Base-by-base conservation (phyloP, 2,797 vertebrate genomes). In the Hirundo rustica region DNA sequence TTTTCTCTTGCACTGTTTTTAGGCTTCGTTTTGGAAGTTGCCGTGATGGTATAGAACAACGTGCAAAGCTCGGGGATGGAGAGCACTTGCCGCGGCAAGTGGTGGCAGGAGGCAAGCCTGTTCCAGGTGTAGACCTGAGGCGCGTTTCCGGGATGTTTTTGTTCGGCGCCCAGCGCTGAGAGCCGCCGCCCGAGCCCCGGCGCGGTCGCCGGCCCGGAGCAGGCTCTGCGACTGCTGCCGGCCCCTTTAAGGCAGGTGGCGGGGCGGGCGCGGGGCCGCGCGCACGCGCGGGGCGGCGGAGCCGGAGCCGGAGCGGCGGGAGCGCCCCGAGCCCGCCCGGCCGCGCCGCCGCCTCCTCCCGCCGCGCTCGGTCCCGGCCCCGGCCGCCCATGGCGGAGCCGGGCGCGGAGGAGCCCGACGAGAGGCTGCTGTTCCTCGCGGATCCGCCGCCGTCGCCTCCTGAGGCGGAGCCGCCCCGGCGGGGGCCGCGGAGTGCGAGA, bases 171-270 rank as follows among this genome's bases (percentile, higher is more conserved):
- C 5, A 7, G 29, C 14, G 26, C 44, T 7, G 53, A 5, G 4
- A 50, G 18, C 2, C 1, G 60, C 5, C 0, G 23, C 3, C 1
- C 36, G 13, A 8, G 23, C 47, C 38, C 38, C 38, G 38, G 38
- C 38, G 38, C 10, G 36, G 36, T 38, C 9, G 10, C 36, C 10
- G 36, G 36, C 36, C 36, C 36, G 36, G 36, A 38, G 36, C 36
- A 5, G 36, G 36, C 38, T 38, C 36, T 10, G 36, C 36, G 36
- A 36, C 36, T 38, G 36, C 36, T 38, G 36, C 36, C 80, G 57
- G 84, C 53, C 40, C 65, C 95, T 92, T 96, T 95, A 95, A 89
- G 78, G 50, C 93, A 71, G 88, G 93, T 53, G 48, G 82, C 12
- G 26, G 74, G 93, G 82, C 42, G 55, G 61, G 55, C n/a, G 1